A percentile compares a stretch with the other conserved stretches of the same genome.
phyloP scores from a whole-genome alignment of 2,888 invertebrate genomes.

The Pteria penguin region DNA sequence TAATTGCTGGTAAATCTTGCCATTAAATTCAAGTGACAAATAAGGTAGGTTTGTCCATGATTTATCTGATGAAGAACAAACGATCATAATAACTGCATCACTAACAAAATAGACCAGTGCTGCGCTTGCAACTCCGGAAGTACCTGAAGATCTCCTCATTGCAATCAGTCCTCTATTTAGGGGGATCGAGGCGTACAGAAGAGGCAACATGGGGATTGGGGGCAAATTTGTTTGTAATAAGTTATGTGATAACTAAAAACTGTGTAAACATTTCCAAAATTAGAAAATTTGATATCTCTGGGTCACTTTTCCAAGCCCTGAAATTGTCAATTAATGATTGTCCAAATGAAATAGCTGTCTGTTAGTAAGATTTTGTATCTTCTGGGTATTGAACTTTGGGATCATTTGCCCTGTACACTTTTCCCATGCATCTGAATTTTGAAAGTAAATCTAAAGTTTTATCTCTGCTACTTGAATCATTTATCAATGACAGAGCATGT shows the following conservation, averaged over 20 bases:
- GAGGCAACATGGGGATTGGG: neutral
- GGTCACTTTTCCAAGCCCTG: neutral
- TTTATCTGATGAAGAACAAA: too few relatives aligned
- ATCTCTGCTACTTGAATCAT: neutral
- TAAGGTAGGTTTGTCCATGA: too few relatives aligned
- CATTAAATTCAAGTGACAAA: too few relatives aligned
- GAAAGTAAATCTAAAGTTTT: neutral
- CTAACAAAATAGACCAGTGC: neutral
- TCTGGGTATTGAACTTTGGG: neutral
- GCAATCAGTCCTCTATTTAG: neutral
- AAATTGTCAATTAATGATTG: neutral
- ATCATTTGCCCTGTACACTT: constrained; percentile 1
- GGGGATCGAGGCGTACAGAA: neutral
- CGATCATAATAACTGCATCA: too few relatives aligned
- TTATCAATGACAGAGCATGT: neutral
- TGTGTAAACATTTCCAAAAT: neutral
- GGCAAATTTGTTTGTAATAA: neutral
- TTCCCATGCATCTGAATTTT: neutral
- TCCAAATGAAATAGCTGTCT: constrained; percentile 1
- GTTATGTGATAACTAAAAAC: neutral
- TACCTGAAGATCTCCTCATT: neutral
- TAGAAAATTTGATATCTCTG: neutral
- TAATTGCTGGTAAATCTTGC: too few relatives aligned
- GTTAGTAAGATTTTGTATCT: constrained; percentile 3
- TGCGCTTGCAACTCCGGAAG: neutral